A percentile compares a stretch with the other conserved stretches of the same genome.
Evolutionary conservation across 2,113 vertebrate species (phyloP).

Genomic region (Taxidea taxus): DNA sequence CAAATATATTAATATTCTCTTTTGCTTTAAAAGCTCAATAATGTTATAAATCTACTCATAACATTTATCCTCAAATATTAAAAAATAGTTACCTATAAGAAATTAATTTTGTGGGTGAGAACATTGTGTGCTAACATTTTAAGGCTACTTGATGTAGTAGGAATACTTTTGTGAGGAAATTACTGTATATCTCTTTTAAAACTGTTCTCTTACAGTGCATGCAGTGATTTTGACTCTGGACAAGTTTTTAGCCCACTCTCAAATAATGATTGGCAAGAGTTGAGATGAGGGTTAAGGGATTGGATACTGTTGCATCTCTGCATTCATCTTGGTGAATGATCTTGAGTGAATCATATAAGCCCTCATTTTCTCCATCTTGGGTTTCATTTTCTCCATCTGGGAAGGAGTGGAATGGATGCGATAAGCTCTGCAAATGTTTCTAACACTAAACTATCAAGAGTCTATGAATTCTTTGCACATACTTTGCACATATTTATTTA

Average conservation of each 20-base stretch:
- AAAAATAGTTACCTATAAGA: neutral
- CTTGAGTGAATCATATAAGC: neutral
- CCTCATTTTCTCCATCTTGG: too few relatives aligned
- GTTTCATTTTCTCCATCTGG: neutral
- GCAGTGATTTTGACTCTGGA: neutral
- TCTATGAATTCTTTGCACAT: neutral
- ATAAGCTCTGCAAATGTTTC: neutral
- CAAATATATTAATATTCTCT: neutral
- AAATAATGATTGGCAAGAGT: neutral
- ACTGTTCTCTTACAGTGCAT: neutral
- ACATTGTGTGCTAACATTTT: neutral
- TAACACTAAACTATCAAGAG: neutral
- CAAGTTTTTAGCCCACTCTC: neutral
- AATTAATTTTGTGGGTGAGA: neutral
- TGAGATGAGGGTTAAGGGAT: neutral
- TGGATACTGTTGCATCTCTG: neutral
- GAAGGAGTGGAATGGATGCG: neutral
- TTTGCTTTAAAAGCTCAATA: neutral
- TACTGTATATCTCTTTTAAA: neutral
- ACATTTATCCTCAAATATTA: neutral
- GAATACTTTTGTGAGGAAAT: slow-evolving; percentile 22
- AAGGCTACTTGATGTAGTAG: neutral
- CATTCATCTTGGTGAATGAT: neutral
- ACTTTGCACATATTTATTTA: too few relatives aligned
- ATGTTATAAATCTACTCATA: neutral